A percentile compares a stretch with the other conserved stretches of the same genome.
Conservation (phyloP, 2,113 vertebrate genomes). For the Oncorhynchus gorbuscha region DNA sequence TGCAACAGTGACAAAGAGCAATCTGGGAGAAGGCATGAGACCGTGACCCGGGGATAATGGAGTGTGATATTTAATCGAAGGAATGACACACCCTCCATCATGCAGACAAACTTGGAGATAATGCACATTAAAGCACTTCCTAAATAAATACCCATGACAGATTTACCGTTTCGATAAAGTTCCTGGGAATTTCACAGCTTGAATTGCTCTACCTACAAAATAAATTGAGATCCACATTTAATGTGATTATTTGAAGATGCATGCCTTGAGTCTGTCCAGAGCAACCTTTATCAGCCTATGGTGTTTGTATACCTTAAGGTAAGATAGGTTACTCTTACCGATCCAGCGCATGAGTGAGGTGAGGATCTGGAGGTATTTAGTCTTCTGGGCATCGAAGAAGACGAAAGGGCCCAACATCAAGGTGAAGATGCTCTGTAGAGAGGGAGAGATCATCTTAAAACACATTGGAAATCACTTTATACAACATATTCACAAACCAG, state of each 20-base stretch:
- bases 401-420: constrained; percentile 90
- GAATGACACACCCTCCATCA: not conserved
- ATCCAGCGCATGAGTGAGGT: constrained; percentile 97
- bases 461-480: not conserved
- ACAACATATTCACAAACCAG: too few species aligned
- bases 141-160: not conserved
- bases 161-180: not conserved
- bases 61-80: not conserved
- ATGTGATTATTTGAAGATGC: too few species aligned
- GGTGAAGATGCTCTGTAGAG: constrained; percentile 81
- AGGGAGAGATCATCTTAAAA: constrained; percentile 7
- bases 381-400: constrained; percentile 98
- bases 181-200: not conserved
- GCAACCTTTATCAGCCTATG: too few species aligned
- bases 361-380: constrained; percentile 96
- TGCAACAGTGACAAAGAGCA: not conserved
- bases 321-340: constrained; percentile 78
- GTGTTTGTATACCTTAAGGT: too few species aligned
- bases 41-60: not conserved
- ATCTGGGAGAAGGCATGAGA: not conserved
- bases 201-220: too few species aligned
- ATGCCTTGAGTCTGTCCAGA: too few species aligned
- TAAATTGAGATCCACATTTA: too few species aligned
- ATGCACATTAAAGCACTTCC: not conserved
- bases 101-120: not conserved